Evolutionary conservation across 2,888 invertebrate genomes (phyloP).

Genomic region (Gibbula magus): DNA sequence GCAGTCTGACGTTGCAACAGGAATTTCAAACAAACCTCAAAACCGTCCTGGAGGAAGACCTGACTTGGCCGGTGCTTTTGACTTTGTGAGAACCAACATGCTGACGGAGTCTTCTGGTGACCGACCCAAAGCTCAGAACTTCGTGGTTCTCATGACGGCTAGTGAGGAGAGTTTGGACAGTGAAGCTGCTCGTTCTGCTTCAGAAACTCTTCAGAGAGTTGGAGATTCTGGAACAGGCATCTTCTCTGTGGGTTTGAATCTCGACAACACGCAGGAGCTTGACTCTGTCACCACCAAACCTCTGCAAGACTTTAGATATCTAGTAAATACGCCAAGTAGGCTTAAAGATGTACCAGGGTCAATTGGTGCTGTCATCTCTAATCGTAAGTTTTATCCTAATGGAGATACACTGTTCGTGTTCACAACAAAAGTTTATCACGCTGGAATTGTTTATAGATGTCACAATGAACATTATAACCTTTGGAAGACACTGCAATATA

Average conservation of each 20-base stretch:
- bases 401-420: no score
- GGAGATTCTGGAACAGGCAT: slow-evolving; percentile 47
- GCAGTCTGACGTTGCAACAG: neutral
- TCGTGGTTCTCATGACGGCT: slow-evolving; percentile 56
- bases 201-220: no score
- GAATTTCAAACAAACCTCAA: neutral
- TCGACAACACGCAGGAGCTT: slow-evolving; percentile 47
- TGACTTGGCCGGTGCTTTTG: slow-evolving; percentile 50
- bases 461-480: no score
- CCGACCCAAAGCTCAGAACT: slow-evolving; percentile 51
- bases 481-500: no score
- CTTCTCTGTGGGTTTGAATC: slow-evolving; percentile 61
- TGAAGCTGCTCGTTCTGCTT: no score
- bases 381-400: no score
- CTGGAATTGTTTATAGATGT: no score
- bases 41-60: slow-evolving; percentile 25
- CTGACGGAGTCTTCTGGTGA: slow-evolving; percentile 46
- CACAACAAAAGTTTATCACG: no score
- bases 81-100: slow-evolving; percentile 40
- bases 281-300: slow-evolving; percentile 58
- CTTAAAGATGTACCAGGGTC: slow-evolving; percentile 48
- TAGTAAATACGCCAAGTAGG: slow-evolving; percentile 40
- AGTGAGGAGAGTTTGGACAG: slow-evolving; percentile 38
- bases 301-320: slow-evolving; percentile 40
- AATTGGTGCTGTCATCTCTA: no score